These are phyloP conservation scores for Piaya cayana DNA, from an alignment of 2,113 vertebrate species.

Conservation along the genomic window DNA sequence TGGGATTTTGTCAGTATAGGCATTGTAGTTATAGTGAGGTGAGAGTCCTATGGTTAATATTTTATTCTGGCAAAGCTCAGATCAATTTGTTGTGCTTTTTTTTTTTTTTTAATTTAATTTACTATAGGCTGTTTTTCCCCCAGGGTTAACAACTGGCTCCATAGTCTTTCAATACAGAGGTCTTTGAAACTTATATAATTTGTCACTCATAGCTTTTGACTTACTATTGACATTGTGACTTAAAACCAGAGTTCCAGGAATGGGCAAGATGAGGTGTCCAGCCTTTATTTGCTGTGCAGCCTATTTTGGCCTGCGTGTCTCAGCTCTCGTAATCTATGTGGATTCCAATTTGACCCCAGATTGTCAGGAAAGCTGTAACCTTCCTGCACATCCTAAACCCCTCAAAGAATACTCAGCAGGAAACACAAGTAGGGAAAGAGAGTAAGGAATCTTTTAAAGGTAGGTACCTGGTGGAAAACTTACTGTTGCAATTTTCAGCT, in stretches of 20 bases:
- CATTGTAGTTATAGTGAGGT: background rate
- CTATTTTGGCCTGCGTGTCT: background rate
- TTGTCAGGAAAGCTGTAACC: background rate
- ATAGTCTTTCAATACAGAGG: background rate
- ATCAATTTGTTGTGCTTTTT: background rate
- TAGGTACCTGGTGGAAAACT: background rate
- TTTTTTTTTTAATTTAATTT: slow-evolving; percentile 20
- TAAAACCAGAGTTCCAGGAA: background rate
- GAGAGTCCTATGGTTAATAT: slow-evolving; percentile 23
- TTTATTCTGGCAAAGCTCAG: slow-evolving; percentile 41
- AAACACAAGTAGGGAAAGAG: background rate
- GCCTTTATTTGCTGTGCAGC: background rate
- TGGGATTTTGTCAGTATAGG: background rate
- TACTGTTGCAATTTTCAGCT: background rate
- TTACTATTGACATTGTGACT: background rate
- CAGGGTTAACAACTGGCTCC: background rate
- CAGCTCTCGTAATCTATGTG: background rate
- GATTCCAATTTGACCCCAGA: background rate
- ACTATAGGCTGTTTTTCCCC: background rate
- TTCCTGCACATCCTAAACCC: background rate
- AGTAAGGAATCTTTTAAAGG: background rate
- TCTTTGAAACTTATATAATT: background rate
- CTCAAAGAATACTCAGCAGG: background rate
- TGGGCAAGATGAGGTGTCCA: background rate
- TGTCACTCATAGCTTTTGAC: background rate